Evolutionary conservation across 2,888 invertebrate species (phyloP).

Genomic region (Stenotaenia linearis): DNA sequence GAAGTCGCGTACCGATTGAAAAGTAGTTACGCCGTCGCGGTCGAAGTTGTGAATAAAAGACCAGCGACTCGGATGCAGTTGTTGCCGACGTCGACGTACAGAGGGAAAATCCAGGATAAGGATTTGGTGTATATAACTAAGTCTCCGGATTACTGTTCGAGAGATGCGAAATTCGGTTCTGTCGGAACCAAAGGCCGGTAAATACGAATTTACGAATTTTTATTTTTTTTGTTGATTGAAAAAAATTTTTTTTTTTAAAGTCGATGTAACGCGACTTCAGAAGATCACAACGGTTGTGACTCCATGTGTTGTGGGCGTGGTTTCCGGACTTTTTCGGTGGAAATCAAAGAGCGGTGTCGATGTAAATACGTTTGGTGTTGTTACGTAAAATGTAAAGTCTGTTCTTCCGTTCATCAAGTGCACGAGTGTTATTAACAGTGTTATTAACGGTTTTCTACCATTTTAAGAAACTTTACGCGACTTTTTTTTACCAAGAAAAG

Average conservation of each 20-base stretch:
- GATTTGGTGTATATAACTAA: conserved; percentile 69
- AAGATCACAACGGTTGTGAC: conserved; percentile 65
- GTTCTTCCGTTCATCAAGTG: conserved; percentile 62
- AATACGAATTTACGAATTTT: not conserved
- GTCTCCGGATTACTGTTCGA: conserved; percentile 76
- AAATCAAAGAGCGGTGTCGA: conserved; percentile 64
- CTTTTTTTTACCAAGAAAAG: no score
- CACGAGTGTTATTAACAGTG: conserved; percentile 59
- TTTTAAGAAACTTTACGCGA: no score
- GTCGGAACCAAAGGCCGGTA: conserved; percentile 72
- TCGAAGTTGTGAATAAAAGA: conserved; percentile 45
- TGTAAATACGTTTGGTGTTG: conserved; percentile 84
- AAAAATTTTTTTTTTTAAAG: conserved; percentile 50
- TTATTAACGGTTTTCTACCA: not conserved
- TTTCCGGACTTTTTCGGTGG: conserved; percentile 61
- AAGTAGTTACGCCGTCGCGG: conserved; percentile 56
- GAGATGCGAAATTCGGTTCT: conserved; percentile 66
- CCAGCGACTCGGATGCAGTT: conserved; percentile 44
- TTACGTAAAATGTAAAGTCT: conserved; percentile 79
- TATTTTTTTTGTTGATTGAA: not conserved
- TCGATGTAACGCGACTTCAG: conserved; percentile 63
- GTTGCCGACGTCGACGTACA: conserved; percentile 47
- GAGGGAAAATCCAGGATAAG: conserved; percentile 51
- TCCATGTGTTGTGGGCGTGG: conserved; percentile 80
- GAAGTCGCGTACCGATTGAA: conserved; percentile 55